These are phyloP conservation scores for Odontesthes bonariensis DNA, from an alignment of 2,113 vertebrate species.

Conservation along the genomic window DNA sequence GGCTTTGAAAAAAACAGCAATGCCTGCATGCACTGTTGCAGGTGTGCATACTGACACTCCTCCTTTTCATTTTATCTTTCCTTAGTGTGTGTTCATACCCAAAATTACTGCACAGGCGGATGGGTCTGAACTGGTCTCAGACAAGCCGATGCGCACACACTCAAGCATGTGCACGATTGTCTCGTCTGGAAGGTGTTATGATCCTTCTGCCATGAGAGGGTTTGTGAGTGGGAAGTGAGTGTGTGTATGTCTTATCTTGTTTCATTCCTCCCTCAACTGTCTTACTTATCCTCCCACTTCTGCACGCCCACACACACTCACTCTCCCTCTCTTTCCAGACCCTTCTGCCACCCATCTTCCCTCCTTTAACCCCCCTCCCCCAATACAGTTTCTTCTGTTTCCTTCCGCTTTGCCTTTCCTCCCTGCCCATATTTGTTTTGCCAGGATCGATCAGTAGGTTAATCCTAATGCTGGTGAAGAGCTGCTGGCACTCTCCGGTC, in stretches of 20 bases:
- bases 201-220: constrained; percentile 52
- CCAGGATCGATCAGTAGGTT: constrained; percentile 64
- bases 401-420: not conserved
- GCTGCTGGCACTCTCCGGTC: constrained; percentile 42
- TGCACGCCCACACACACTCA: constrained; percentile 29
- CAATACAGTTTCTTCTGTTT: not conserved
- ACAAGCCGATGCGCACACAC: constrained; percentile 12
- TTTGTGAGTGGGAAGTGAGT: constrained; percentile 44
- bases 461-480: constrained; percentile 67
- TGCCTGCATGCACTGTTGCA: not conserved
- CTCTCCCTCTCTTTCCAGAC: constrained; percentile 7
- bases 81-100: constrained; percentile 1
- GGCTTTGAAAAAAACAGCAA: not conserved
- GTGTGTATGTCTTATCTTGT: constrained; percentile 32
- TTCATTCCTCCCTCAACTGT: constrained; percentile 23
- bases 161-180: constrained; percentile 16
- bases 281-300: constrained; percentile 52
- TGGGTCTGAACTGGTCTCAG: constrained; percentile 23
- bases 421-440: constrained; percentile 43
- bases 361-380: not conserved
- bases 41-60: not conserved
- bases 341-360: not conserved
- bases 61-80: not conserved
- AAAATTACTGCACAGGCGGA: constrained; percentile 8
- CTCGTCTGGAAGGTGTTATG: constrained; percentile 36